These are phyloP conservation scores for Boulengeromyrus knoepffleri DNA, from an alignment of 2,113 vertebrate species.

Conservation along the genomic window DNA sequence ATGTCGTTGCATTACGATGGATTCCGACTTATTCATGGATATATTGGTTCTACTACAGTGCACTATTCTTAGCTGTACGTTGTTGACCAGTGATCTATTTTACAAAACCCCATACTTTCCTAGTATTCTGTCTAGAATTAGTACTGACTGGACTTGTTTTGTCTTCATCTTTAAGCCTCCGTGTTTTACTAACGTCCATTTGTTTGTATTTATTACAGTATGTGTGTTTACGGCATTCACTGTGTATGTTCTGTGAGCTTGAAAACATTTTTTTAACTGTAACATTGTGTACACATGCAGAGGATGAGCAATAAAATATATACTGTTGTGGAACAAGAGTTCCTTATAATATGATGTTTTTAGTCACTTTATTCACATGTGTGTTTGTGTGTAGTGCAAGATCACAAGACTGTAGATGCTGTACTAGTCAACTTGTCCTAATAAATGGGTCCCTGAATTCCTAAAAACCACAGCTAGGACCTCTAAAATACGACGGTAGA, in stretches of 20 bases:
- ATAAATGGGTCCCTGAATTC: not conserved
- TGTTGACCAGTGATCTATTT: slow-evolving; percentile 66
- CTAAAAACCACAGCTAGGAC: not conserved
- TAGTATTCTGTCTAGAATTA: slow-evolving; percentile 67
- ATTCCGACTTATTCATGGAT: not conserved
- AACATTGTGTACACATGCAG: slow-evolving; percentile 71
- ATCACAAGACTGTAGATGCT: too few relatives aligned
- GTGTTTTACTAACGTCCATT: slow-evolving; percentile 55
- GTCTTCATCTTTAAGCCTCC: slow-evolving; percentile 54
- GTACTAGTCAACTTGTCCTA: not conserved
- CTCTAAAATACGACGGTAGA: not conserved
- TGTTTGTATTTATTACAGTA: slow-evolving; percentile 90
- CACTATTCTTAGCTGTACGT: slow-evolving; percentile 45
- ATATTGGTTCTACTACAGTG: not conserved
- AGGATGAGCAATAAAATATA: slow-evolving; percentile 90
- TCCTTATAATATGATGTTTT: slow-evolving; percentile 50
- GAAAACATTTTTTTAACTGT: slow-evolving; percentile 60
- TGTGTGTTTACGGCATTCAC: slow-evolving; percentile 57
- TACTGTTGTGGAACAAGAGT: slow-evolving; percentile 79
- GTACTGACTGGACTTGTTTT: slow-evolving; percentile 64
- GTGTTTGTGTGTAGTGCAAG: not conserved
- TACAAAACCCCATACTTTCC: slow-evolving; percentile 56
- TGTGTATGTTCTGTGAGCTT: slow-evolving; percentile 84
- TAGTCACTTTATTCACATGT: not conserved
- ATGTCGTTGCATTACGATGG: slow-evolving; percentile 28